phyloP scores from a whole-genome alignment of 2,113 vertebrate genomes.

The Hucho hucho region DNA sequence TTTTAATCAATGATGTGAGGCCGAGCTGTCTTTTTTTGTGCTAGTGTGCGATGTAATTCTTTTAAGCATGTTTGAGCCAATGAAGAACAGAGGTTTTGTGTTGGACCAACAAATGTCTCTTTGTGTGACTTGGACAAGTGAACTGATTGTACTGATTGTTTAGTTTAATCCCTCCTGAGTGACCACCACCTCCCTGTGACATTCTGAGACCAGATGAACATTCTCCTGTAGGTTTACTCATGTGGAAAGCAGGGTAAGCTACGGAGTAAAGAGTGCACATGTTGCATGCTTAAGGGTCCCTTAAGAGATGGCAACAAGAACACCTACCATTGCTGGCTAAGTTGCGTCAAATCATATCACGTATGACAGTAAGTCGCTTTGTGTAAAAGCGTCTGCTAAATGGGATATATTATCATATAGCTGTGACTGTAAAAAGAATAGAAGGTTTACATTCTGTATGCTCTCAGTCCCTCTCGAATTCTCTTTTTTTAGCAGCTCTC shows the following conservation, averaged over 20 bases:
- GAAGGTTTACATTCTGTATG: no score
- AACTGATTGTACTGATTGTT: conserved; percentile 75
- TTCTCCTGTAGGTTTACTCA: conserved; percentile 68
- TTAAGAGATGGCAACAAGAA: no score
- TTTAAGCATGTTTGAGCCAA: conserved; percentile 67
- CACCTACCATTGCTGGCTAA: no score
- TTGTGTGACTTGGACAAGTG: conserved; percentile 78
- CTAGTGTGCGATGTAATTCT: conserved; percentile 66
- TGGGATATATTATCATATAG: no score
- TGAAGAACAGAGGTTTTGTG: conserved; percentile 81
- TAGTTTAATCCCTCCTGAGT: conserved; percentile 85
- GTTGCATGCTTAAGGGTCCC: no score
- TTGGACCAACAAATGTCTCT: conserved; percentile 78
- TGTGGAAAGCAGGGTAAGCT: neutral
- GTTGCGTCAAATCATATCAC: no score
- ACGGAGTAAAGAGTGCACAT: neutral
- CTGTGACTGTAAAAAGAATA: no score
- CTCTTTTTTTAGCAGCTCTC: no score
- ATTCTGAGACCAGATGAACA: conserved; percentile 79
- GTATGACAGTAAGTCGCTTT: no score
- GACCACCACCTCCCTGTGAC: conserved; percentile 67
- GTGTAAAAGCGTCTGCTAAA: no score
- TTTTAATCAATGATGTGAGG: conserved; percentile 66
- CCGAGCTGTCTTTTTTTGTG: conserved; percentile 71
- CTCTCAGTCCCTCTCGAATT: no score